phyloP scores from a whole-genome alignment of 2,113 vertebrate species.

The Rhea pennata region DNA sequence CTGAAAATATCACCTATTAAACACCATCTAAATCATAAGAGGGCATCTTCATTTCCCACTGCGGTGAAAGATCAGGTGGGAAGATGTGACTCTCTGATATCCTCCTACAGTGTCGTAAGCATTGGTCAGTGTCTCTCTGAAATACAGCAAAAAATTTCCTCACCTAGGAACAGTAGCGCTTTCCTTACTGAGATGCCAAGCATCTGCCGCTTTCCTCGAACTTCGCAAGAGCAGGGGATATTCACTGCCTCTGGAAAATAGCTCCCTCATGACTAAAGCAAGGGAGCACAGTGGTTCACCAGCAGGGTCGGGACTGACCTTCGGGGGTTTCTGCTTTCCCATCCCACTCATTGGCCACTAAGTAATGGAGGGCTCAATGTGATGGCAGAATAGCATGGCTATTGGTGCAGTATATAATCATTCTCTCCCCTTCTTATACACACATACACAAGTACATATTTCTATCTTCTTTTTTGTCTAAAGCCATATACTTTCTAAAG shows the following conservation, averaged over 20 bases:
- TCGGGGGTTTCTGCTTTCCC: not conserved
- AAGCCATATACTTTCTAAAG: not conserved
- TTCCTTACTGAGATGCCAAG: not conserved
- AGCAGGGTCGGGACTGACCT: not conserved
- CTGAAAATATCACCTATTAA: not conserved
- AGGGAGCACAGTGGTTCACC: not conserved
- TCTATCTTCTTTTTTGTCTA: not conserved
- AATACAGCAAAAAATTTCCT: not conserved
- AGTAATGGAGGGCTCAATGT: not conserved
- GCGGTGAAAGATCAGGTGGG: not conserved
- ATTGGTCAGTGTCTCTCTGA: not conserved
- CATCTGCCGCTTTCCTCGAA: not conserved
- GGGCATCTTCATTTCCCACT: not conserved
- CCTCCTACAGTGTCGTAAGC: not conserved
- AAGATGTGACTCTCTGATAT: not conserved
- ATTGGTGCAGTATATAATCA: not conserved
- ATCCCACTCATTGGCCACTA: not conserved
- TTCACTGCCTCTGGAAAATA: not conserved
- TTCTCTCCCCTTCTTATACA: not conserved
- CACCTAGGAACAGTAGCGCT: rapidly evolving
- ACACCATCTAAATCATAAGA: not conserved
- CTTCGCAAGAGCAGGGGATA: not conserved
- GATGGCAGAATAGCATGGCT: not conserved
- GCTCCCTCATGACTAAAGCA: not conserved
- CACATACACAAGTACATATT: not conserved